These are phyloP conservation scores for Portevinia maculata DNA, from an alignment of 2,888 invertebrate genomes.

Conservation along the genomic window DNA sequence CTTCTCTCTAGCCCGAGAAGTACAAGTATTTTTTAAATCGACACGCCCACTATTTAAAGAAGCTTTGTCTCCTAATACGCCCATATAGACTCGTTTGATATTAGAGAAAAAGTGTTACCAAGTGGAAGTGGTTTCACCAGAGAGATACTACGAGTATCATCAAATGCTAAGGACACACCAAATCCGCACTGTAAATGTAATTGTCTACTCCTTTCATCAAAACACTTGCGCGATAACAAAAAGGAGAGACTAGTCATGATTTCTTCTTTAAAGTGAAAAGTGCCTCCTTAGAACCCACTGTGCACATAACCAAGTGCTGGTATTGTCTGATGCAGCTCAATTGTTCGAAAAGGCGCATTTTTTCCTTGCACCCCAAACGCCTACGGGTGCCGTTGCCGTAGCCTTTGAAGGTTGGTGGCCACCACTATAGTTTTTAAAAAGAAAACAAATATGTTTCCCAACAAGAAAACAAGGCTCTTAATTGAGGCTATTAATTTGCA, in stretches of 20 bases:
- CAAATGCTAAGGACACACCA: neutral
- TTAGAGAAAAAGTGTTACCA: too few species aligned
- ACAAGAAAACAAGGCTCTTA: conserved; percentile 47
- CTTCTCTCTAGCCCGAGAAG: too few species aligned
- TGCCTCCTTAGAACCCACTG: conserved; percentile 38
- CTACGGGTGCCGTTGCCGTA: neutral
- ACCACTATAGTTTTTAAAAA: conserved; percentile 30
- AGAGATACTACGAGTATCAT: neutral
- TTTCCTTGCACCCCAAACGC: conserved; percentile 14
- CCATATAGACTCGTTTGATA: too few species aligned
- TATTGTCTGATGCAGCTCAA: conserved; percentile 44
- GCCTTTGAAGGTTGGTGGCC: conserved; percentile 57
- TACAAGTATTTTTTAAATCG: too few species aligned
- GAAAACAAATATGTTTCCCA: conserved; percentile 30
- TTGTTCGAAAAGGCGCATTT: conserved; percentile 53
- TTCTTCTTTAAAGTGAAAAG: neutral
- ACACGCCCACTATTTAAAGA: too few species aligned
- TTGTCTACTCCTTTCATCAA: neutral
- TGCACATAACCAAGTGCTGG: conserved; percentile 17
- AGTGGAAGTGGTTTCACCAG: too few species aligned
- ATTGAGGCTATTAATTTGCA: conserved; percentile 59
- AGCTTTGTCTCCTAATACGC: too few species aligned
- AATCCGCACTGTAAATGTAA: neutral
- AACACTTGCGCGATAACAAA: neutral
- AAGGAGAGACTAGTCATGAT: too few species aligned